phyloP scores from a whole-genome alignment of 1,140 invertebrate species.

The Rhopalosiphum padi region DNA sequence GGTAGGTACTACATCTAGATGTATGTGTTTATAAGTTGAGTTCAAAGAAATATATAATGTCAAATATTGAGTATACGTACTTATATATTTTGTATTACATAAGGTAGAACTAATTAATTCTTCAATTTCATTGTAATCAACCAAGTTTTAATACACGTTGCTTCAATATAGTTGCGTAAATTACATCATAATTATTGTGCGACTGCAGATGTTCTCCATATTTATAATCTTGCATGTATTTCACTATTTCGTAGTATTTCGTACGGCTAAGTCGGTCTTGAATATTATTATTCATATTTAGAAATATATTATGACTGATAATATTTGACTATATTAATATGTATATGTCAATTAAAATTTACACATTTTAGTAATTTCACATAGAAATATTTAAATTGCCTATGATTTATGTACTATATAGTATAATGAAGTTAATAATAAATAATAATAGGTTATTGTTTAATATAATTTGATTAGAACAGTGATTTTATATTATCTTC shows the following conservation, averaged over 20 bases:
- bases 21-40: neutral
- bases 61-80: neutral
- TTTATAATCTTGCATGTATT: neutral
- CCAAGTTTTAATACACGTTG: neutral
- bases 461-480: neutral
- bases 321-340: neutral
- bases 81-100: neutral
- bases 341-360: too few relatives aligned
- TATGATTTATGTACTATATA: neutral
- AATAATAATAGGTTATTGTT: neutral
- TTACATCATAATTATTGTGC: neutral
- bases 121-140: neutral
- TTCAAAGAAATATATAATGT: neutral
- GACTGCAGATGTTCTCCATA: neutral
- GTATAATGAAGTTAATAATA: neutral
- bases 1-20: neutral
- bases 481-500: neutral
- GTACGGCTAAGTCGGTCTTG: neutral
- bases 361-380: neutral
- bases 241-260: neutral
- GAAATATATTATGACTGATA: neutral
- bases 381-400: neutral
- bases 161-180: neutral
- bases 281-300: neutral
- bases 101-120: neutral